Evolutionary conservation across 2,888 invertebrate genomes (phyloP).

Genomic region (Caenorhabditis sp.): DNA sequence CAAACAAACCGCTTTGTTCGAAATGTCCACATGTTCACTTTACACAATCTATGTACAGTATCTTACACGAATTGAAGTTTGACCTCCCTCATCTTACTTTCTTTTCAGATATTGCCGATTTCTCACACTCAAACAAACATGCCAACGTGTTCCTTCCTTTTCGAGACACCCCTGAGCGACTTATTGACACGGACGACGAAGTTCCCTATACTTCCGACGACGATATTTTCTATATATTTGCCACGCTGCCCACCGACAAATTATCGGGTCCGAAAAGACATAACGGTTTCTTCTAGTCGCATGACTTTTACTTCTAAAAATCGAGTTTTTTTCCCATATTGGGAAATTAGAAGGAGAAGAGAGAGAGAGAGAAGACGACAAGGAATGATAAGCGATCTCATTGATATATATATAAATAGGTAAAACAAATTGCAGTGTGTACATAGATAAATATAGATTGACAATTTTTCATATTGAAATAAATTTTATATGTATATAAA

Average conservation of each 20-base stretch:
- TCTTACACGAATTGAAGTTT: too few species aligned
- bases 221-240: not conserved
- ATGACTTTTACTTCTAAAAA: not conserved
- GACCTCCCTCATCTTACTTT: too few species aligned
- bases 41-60: too few species aligned
- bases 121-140: constrained; percentile 16
- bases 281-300: not conserved
- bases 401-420: too few species aligned
- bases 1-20: too few species aligned
- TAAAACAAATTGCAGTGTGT: too few species aligned
- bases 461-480: too few species aligned
- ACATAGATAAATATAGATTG: too few species aligned
- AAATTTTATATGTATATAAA: not conserved
- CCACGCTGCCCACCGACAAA: not conserved
- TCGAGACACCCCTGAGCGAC: constrained; percentile 14
- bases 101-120: constrained; percentile 18
- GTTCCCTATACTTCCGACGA: not conserved
- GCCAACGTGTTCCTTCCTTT: constrained; percentile 11
- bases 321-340: not conserved
- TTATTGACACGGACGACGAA: constrained; percentile 8
- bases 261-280: not conserved
- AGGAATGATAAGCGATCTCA: too few species aligned
- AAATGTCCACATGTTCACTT: too few species aligned
- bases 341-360: not conserved
- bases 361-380: too few species aligned